phyloP scores from a whole-genome alignment of 2,888 invertebrate genomes.

The Tetragonisca angustula region DNA sequence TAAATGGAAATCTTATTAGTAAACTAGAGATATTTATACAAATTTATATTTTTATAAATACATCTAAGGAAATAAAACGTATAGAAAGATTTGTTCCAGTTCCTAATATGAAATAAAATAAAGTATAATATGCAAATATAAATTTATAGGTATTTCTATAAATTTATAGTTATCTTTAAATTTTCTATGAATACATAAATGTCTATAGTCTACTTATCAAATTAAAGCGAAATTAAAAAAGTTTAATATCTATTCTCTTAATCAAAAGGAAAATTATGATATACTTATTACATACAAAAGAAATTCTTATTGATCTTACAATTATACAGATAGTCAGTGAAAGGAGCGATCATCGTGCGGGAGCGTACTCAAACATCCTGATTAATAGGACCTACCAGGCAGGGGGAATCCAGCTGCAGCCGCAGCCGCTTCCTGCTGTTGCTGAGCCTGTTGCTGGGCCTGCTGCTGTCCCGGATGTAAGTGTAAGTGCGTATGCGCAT shows the following conservation, averaged over 20 bases:
- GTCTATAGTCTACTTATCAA: neutral
- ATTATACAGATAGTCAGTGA: constrained; percentile 38
- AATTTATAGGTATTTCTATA: neutral
- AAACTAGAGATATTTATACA: neutral
- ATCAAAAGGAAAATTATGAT: neutral
- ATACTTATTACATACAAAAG: neutral
- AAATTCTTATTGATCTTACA: neutral
- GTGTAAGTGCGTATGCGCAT: constrained; percentile 95
- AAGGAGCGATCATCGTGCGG: constrained; percentile 59
- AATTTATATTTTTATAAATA: constrained; percentile 1
- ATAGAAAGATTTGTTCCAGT: neutral
- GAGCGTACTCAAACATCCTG: constrained; percentile 73
- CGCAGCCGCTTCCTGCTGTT: constrained; percentile 88
- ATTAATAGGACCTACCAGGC: constrained; percentile 83
- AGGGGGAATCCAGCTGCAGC: constrained; percentile 84
- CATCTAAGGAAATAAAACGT: neutral
- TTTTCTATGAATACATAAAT: neutral
- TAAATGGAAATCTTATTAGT: neutral
- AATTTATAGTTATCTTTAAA: neutral
- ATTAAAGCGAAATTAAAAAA: neutral
- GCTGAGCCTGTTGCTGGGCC: constrained; percentile 85
- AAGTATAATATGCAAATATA: neutral
- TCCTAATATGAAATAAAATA: neutral
- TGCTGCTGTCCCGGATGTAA: constrained; percentile 92
- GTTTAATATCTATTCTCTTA: neutral